These are phyloP conservation scores for Drosophila pseudotalamancana DNA, from an alignment of 2,888 invertebrate species.

Conservation along the genomic window DNA sequence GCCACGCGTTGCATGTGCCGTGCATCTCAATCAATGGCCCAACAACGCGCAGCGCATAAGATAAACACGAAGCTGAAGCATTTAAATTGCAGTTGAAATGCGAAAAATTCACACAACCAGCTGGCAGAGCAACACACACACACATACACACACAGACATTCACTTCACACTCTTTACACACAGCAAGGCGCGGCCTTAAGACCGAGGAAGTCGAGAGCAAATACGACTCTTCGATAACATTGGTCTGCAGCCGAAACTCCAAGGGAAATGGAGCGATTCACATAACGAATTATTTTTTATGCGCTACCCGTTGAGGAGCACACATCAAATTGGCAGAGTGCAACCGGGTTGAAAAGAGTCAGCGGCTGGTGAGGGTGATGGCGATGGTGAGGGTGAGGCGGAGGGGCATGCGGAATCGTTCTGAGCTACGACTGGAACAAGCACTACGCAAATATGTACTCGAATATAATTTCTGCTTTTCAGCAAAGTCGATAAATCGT, in stretches of 20 bases:
- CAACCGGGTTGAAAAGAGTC: conserved; percentile 35
- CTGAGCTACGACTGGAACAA: conserved; percentile 8
- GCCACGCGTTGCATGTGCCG: not conserved
- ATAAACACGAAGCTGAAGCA: conserved; percentile 37
- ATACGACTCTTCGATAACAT: conserved; percentile 11
- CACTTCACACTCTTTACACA: not conserved
- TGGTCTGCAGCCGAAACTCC: conserved; percentile 13
- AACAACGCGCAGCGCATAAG: conserved; percentile 8
- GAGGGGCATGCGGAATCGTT: not conserved
- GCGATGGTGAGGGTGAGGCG: not conserved
- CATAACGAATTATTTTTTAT: conserved; percentile 69
- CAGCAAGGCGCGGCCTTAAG: conserved; percentile 8
- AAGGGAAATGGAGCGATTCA: conserved; percentile 48
- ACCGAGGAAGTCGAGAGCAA: conserved; percentile 22
- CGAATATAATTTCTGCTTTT: conserved; percentile 53
- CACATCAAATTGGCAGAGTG: conserved; percentile 59
- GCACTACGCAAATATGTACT: conserved; percentile 36
- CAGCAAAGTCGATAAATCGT: conserved; percentile 55
- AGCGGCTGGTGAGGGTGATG: not conserved
- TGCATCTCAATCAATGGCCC: conserved; percentile 30
- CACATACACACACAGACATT: not conserved
- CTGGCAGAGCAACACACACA: not conserved
- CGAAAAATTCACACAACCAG: conserved; percentile 27
- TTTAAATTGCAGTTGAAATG: conserved; percentile 52
- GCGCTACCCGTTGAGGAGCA: conserved; percentile 28